Evolutionary conservation across 1,140 invertebrate genomes (phyloP).

Genomic region (Heliconius himera): DNA sequence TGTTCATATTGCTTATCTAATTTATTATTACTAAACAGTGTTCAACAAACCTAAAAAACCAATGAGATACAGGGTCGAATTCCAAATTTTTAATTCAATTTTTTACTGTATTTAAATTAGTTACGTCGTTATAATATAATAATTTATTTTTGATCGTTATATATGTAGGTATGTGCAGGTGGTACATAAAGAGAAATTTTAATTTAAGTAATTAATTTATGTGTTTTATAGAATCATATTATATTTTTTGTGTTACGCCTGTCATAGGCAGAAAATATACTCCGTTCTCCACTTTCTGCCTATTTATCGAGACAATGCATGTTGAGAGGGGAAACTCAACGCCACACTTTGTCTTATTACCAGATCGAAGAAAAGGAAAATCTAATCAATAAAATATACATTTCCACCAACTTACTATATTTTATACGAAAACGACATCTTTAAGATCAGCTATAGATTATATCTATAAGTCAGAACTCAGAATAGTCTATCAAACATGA

Average conservation of each 20-base stretch:
- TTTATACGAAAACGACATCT: too few relatives aligned
- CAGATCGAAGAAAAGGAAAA: not conserved
- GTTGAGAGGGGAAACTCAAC: not conserved
- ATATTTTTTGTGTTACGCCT: too few relatives aligned
- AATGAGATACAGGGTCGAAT: not conserved
- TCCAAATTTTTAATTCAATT: not conserved
- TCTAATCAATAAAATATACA: not conserved
- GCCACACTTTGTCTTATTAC: not conserved
- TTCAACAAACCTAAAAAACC: not conserved
- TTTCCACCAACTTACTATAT: not conserved
- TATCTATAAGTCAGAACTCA: not conserved
- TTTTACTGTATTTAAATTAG: not conserved
- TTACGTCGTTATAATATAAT: not conserved
- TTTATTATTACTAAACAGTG: constrained; percentile 9
- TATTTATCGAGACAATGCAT: not conserved
- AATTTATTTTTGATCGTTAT: not conserved
- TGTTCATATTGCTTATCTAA: constrained; percentile 8
- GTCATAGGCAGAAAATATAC: too few relatives aligned
- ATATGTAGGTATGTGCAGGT: too few relatives aligned
- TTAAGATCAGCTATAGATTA: too few relatives aligned
- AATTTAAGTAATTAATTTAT: too few relatives aligned
- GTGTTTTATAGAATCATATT: too few relatives aligned
- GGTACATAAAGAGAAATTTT: too few relatives aligned
- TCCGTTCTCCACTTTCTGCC: not conserved
- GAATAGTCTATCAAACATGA: not conserved